A percentile compares a stretch with the other conserved stretches of the same genome.
Conservation (phyloP, 2,888 invertebrate genomes). For the Lissonota sp. region DNA sequence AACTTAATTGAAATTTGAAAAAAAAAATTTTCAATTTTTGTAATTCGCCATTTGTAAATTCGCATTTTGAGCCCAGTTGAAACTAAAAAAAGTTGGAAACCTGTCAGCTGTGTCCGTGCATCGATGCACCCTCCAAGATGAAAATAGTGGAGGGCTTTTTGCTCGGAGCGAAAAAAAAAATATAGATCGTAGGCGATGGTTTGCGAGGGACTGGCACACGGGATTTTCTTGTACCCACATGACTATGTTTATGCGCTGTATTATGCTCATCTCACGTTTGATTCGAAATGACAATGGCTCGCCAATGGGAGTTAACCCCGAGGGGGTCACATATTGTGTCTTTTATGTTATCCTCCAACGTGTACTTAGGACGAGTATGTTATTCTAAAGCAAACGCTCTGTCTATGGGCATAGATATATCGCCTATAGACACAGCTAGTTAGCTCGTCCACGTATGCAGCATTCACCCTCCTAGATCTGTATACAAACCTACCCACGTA, state of each 20-base stretch:
- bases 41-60: no score
- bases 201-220: conserved; percentile 9
- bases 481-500: no score
- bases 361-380: conserved; percentile 47
- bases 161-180: conserved; percentile 22
- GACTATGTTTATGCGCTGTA: conserved; percentile 41
- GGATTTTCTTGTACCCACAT: conserved; percentile 4
- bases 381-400: background rate
- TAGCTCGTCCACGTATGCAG: background rate
- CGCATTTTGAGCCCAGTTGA: no score
- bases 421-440: background rate
- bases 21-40: no score
- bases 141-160: conserved; percentile 19
- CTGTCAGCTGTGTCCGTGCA: conserved; percentile 39
- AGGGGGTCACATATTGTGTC: conserved; percentile 7
- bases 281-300: conserved; percentile 43
- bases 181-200: conserved; percentile 36
- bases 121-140: background rate
- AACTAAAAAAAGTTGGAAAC: conserved; percentile 10
- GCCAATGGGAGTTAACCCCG: conserved; percentile 22
- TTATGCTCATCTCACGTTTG: conserved; percentile 32
- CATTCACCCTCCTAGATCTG: no score
- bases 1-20: no score
- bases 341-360: conserved; percentile 30
- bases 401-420: background rate